A percentile compares a stretch with the other conserved stretches of the same genome.
Conservation (phyloP, 2,113 vertebrate genomes). For the Stigmatopora nigra region DNA sequence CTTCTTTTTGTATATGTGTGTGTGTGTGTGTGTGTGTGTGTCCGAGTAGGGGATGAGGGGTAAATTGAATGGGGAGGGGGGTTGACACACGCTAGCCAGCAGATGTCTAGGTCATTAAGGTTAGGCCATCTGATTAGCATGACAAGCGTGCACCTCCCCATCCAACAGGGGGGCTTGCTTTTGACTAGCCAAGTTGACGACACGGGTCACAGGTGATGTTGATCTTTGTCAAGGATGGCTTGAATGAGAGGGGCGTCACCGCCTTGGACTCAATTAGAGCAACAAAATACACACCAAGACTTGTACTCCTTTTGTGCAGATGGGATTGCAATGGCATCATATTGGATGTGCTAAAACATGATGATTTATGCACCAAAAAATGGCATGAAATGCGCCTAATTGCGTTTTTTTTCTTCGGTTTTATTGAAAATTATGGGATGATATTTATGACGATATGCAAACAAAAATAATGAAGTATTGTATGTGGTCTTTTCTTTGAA, state of each 20-base stretch:
- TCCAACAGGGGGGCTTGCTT: slow-evolving; percentile 36
- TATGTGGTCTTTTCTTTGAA: no score
- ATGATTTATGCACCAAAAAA: no score
- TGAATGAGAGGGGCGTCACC: slow-evolving; percentile 30
- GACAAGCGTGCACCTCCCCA: slow-evolving; percentile 51
- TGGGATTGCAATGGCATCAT: neutral
- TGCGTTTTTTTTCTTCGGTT: no score
- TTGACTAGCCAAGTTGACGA: slow-evolving; percentile 44
- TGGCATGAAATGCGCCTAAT: no score
- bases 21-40: neutral
- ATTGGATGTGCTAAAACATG: neutral
- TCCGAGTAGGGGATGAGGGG: slow-evolving; percentile 14
- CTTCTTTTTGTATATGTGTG: slow-evolving; percentile 56
- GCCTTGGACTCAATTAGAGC: slow-evolving; percentile 22
- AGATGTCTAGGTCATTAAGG: slow-evolving; percentile 69
- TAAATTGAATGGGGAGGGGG: slow-evolving; percentile 62
- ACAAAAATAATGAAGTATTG: no score
- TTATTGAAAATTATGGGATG: no score
- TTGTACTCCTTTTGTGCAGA: slow-evolving; percentile 3
- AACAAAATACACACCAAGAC: slow-evolving; percentile 25
- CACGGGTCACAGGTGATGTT: slow-evolving; percentile 64
- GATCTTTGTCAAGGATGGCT: slow-evolving; percentile 58
- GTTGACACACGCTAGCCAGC: slow-evolving; percentile 64
- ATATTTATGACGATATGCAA: no score
- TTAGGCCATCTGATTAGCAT: slow-evolving; percentile 69